phyloP scores from a whole-genome alignment of 2,113 vertebrate species.

The Saimiri boliviensis region DNA sequence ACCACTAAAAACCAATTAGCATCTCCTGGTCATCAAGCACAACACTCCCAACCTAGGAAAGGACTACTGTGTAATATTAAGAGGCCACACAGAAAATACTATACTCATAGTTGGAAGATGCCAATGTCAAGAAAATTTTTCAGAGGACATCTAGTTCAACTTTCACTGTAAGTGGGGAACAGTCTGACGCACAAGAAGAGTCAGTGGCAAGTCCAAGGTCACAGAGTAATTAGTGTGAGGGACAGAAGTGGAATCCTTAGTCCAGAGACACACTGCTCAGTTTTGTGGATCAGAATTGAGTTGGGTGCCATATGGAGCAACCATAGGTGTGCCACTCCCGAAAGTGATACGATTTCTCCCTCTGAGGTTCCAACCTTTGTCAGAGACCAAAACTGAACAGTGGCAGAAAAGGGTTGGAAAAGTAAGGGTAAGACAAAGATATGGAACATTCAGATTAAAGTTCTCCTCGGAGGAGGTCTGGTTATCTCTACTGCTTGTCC shows the following conservation, averaged over 20 bases:
- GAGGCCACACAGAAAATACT: neutral
- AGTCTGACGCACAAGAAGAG: neutral
- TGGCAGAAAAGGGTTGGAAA: neutral
- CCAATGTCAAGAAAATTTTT: neutral
- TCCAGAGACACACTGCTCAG: neutral
- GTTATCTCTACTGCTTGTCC: neutral
- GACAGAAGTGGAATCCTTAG: neutral
- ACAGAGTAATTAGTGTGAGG: neutral
- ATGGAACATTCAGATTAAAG: neutral
- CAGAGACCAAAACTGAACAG: neutral
- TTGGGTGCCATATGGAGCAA: neutral
- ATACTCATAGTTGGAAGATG: neutral
- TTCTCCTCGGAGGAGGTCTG: neutral
- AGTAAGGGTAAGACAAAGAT: neutral
- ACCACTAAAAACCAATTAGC: neutral
- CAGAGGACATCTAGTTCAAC: neutral
- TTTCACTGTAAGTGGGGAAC: neutral
- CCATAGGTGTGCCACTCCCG: neutral
- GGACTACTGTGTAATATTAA: neutral
- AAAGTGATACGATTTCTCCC: neutral
- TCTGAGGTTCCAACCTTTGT: neutral
- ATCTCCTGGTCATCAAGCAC: neutral
- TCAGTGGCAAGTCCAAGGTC: neutral
- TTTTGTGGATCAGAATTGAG: neutral
- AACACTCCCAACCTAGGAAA: neutral